phyloP scores from a whole-genome alignment of 2,797 vertebrate genomes.

The Lepidocolaptes lacrymiger region DNA sequence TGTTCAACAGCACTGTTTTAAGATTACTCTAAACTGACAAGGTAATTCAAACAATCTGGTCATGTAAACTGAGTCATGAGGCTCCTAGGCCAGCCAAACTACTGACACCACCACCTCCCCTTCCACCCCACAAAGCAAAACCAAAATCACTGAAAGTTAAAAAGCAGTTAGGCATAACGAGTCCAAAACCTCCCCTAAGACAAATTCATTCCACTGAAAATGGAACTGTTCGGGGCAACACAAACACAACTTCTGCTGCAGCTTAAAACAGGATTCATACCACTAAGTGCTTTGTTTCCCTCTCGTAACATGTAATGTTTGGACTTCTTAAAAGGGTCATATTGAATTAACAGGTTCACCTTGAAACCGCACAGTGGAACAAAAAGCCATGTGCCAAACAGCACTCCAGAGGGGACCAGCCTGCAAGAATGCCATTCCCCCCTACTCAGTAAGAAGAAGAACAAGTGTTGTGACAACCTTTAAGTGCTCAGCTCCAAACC shows the following conservation, averaged over 20 bases:
- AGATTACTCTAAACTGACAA: background rate
- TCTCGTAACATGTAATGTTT: background rate
- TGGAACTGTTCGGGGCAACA: background rate
- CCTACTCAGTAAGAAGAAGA: background rate
- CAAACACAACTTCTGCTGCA: background rate
- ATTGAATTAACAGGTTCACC: slow-evolving; percentile 29
- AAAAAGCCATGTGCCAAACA: background rate
- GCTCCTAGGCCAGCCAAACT: background rate
- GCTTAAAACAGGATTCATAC: slow-evolving; percentile 31
- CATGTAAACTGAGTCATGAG: background rate
- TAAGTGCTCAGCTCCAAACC: background rate
- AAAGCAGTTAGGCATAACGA: background rate
- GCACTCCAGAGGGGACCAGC: background rate
- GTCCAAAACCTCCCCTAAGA: background rate
- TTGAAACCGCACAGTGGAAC: slow-evolving; percentile 5
- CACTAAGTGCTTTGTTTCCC: slow-evolving; percentile 30
- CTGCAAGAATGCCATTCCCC: background rate
- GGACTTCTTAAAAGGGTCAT: slow-evolving; percentile 34
- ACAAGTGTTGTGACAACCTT: background rate
- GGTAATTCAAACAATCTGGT: background rate
- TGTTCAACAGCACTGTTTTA: background rate
- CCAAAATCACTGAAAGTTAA: background rate
- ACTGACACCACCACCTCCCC: background rate
- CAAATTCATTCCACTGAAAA: background rate
- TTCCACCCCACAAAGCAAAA: background rate